These are phyloP conservation scores for Labia minor DNA, from an alignment of 2,888 invertebrate genomes.

Conservation along the genomic window DNA sequence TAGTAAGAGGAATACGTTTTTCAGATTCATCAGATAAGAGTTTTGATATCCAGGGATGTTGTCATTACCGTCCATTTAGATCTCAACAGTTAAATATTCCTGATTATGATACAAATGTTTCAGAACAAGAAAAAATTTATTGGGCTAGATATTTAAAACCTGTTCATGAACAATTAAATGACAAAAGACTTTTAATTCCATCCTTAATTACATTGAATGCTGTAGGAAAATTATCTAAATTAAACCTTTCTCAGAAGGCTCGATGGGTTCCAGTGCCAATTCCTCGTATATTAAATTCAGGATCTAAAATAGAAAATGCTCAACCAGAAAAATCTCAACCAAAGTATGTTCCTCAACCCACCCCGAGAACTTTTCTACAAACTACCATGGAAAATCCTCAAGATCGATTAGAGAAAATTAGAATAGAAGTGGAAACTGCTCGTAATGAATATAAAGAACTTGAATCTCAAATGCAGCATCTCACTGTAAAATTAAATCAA, in stretches of 20 bases:
- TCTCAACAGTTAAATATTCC: constrained; percentile 13
- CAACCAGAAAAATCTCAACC: constrained; percentile 32
- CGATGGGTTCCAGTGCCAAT: not conserved
- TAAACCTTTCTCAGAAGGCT: not conserved
- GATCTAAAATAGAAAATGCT: not conserved
- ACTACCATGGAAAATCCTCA: constrained; percentile 9
- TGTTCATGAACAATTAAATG: constrained; percentile 35
- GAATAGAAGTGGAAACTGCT: constrained; percentile 4
- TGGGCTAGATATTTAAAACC: constrained; percentile 33
- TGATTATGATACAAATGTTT: constrained; percentile 20
- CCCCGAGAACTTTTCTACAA: not conserved
- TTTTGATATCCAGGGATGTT: constrained; percentile 24
- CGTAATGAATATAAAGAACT: constrained; percentile 3
- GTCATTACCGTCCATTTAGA: constrained; percentile 22
- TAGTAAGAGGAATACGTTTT: constrained; percentile 34
- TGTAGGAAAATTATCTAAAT: not conserved
- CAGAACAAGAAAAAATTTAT: constrained; percentile 34
- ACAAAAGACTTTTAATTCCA: constrained; percentile 32
- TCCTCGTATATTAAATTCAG: not conserved
- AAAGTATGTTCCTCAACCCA: not conserved
- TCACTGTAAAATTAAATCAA: constrained; percentile 20
- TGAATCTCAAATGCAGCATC: constrained; percentile 17
- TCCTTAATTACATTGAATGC: constrained; percentile 28
- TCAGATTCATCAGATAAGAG: constrained; percentile 35
- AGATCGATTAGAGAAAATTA: not conserved